phyloP scores from a whole-genome alignment of 2,113 vertebrate genomes.

The Apaloderma vittatum region DNA sequence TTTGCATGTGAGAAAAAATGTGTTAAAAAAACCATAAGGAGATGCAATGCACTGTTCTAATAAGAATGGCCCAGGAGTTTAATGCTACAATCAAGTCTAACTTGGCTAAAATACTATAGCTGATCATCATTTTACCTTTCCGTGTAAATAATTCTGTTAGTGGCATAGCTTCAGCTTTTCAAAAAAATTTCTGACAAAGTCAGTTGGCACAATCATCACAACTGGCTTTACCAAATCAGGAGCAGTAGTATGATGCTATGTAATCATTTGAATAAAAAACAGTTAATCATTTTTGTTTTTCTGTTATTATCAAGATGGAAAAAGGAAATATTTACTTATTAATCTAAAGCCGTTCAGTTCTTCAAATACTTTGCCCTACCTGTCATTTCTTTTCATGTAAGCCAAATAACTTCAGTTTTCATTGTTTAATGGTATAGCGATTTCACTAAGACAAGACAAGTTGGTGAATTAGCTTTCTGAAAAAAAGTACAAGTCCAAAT shows the following conservation, averaged over 20 bases:
- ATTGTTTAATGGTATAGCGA: neutral
- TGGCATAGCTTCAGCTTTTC: neutral
- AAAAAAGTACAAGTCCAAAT: neutral
- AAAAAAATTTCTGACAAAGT: neutral
- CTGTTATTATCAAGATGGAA: neutral
- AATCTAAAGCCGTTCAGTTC: neutral
- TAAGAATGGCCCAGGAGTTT: neutral
- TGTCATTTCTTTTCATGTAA: neutral
- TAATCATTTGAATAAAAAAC: neutral
- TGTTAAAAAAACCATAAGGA: accelerated
- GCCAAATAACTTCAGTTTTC: neutral
- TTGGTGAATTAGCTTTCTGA: neutral
- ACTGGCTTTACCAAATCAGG: neutral
- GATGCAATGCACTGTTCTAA: neutral
- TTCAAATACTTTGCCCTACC: neutral
- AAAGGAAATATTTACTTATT: neutral
- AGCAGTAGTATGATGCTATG: neutral
- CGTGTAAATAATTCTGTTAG: neutral
- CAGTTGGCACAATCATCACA: neutral
- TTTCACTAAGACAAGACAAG: neutral
- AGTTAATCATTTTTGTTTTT: neutral
- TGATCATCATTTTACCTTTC: neutral
- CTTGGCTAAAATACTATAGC: neutral
- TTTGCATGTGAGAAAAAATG: neutral
- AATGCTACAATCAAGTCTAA: neutral